phyloP scores from a whole-genome alignment of 2,888 invertebrate species.

The Parnassius glacialis region DNA sequence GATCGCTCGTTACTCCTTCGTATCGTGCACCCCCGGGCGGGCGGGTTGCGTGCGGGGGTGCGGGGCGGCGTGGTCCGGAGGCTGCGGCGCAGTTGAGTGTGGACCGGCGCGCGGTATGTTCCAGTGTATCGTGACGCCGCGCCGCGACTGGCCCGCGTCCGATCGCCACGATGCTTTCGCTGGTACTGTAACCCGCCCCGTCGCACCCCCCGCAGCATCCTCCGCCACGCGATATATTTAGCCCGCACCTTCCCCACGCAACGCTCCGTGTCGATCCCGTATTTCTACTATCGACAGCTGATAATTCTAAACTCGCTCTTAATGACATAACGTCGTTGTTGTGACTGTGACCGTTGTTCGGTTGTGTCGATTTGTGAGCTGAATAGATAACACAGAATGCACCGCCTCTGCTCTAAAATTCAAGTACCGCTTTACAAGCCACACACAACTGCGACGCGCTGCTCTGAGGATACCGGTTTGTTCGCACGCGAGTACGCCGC shows the following conservation, averaged over 20 bases:
- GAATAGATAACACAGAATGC: too few relatives aligned
- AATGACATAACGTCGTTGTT: background rate
- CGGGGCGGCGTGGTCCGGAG: conserved; percentile 34
- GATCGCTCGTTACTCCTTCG: conserved; percentile 10
- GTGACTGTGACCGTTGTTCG: background rate
- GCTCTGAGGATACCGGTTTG: background rate
- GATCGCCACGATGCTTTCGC: conserved; percentile 87
- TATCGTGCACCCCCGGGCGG: conserved; percentile 5
- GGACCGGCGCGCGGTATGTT: conserved; percentile 80
- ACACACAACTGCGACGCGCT: background rate
- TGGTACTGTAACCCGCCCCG: conserved; percentile 73
- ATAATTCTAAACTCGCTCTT: background rate
- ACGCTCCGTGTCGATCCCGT: conserved; percentile 35
- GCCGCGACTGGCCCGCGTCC: conserved; percentile 87
- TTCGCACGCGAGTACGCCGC: background rate
- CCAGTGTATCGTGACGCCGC: conserved; percentile 91
- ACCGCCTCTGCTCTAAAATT: too few relatives aligned
- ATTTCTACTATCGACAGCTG: conserved; percentile 34
- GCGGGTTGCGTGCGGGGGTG: conserved; percentile 16
- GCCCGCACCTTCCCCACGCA: conserved; percentile 22
- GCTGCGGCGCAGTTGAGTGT: conserved; percentile 39
- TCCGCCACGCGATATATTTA: conserved; percentile 12
- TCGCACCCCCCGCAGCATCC: background rate
- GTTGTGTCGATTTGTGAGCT: background rate
- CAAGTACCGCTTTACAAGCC: background rate